These are phyloP conservation scores for Phallusia fumigata DNA, from an alignment of 23 tunicate genomes.

Conservation along the genomic window DNA sequence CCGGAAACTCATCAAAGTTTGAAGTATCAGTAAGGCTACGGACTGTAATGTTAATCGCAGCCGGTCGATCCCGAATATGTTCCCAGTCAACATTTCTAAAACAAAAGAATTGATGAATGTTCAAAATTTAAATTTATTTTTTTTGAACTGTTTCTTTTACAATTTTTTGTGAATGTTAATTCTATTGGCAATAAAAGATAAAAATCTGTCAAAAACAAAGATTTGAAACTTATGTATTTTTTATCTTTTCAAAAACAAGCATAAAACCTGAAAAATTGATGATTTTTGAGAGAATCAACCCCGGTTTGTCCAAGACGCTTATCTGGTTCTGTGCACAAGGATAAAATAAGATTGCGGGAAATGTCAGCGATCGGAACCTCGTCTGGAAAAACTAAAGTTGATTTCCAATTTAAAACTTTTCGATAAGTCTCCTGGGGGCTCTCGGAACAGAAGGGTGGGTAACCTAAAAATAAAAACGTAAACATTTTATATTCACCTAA, in stretches of 20 bases:
- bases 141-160: too few relatives aligned
- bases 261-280: slow-evolving; percentile 71
- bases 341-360: slow-evolving; percentile 76
- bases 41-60: slow-evolving; percentile 76
- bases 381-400: slow-evolving; percentile 82
- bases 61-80: slow-evolving; percentile 94
- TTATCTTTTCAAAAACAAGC: neutral
- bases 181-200: too few relatives aligned
- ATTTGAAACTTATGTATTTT: neutral
- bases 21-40: slow-evolving; percentile 90
- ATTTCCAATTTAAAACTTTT: slow-evolving; percentile 89
- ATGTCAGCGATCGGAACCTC: slow-evolving; percentile 87
- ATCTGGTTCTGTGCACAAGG: slow-evolving; percentile 87
- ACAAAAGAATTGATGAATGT: neutral
- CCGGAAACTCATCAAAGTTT: slow-evolving; percentile 98
- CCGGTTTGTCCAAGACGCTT: slow-evolving; percentile 64
- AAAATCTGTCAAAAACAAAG: neutral
- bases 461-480: slow-evolving; percentile 44
- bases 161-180: too few relatives aligned
- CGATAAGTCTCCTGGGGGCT: slow-evolving; percentile 93
- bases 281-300: slow-evolving; percentile 65
- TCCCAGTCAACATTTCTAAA: slow-evolving; percentile 88
- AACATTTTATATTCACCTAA: too few relatives aligned
- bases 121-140: too few relatives aligned
- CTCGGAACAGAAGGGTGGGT: slow-evolving; percentile 98